These are phyloP conservation scores for Orthosia cruda DNA, from an alignment of 2,888 invertebrate species.

Conservation along the genomic window DNA sequence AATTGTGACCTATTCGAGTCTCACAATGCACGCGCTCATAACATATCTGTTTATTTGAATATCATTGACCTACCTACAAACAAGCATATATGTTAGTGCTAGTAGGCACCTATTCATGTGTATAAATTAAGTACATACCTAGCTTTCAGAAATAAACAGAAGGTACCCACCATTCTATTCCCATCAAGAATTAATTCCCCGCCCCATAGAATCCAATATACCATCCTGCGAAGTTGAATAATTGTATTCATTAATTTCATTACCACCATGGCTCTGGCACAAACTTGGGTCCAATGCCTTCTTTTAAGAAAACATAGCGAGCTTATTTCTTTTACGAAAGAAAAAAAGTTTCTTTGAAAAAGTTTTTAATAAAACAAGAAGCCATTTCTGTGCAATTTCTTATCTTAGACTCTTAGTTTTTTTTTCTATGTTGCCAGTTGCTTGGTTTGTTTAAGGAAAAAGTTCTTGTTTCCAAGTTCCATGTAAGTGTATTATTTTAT, in stretches of 20 bases:
- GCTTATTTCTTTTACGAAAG: conserved; percentile 9
- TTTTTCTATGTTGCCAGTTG: conserved; percentile 15
- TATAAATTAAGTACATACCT: not conserved
- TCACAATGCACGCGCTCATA: too few species aligned
- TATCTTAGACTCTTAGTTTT: conserved; percentile 30
- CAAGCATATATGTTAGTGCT: too few species aligned
- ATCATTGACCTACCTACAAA: too few species aligned
- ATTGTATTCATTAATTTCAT: conserved; percentile 55
- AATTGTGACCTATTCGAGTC: too few species aligned
- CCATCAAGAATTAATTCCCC: conserved; percentile 26
- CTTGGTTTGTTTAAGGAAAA: conserved; percentile 9
- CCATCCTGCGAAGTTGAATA: conserved; percentile 41
- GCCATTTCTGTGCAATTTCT: conserved; percentile 50
- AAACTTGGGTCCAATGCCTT: conserved; percentile 19
- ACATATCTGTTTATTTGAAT: too few species aligned
- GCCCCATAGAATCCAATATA: conserved; percentile 31
- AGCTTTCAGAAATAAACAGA: not conserved
- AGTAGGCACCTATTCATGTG: too few species aligned
- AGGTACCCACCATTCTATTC: not conserved
- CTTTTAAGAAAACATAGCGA: conserved; percentile 30
- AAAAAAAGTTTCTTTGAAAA: conserved; percentile 39
- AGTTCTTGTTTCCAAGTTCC: not conserved
- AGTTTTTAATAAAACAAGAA: conserved; percentile 58
- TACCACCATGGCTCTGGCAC: conserved; percentile 38
- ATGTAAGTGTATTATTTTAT: too few species aligned